Base-by-base conservation (phyloP, 2,797 vertebrate species). In the Gymnoscopelus braueri region DNA sequence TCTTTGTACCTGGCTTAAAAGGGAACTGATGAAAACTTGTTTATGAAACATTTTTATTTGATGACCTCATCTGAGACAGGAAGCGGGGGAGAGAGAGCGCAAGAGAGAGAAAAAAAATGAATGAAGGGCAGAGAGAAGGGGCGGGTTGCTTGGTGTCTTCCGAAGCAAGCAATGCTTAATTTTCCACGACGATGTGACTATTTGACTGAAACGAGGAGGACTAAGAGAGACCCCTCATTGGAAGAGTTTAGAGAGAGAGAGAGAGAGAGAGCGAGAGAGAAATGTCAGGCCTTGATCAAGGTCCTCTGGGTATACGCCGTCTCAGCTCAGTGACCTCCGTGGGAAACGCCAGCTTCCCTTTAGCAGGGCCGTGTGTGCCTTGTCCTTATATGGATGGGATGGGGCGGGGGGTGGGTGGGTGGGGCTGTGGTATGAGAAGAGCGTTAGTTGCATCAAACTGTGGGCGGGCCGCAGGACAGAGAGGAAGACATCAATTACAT, bases 401-500 rank as follows among this genome's bases (percentile, higher is more conserved):
- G 15, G 13, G 2, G 26, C 14, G 51, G 63, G 47, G 50, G 53
- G 61, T 60, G 60, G 52, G 68, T 44, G 0, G 19, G 23, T 56
- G 14, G 60, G 8, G 24, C 19, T 19, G 63, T 65, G 64, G 56
- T 68, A 74, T 59, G 58, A 71, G 51, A 53, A 59, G 61, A 39
- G 63, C 2, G 48, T 70, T 65, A 53, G 24, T 60, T 75, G 66
- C 55, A 63, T 63, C 71, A 71, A 57, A 63, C 58, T 60, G 32
- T 44, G 66, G 32, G 49, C 63, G 29, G 65, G 51, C 52, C 6
- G 47, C 32, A n/a, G 14, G 12, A 39, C 51, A 48, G 63, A 82
- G 56, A 74, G 64, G 68, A 82, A 79, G 60, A 71, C 72, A 66
- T 72, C 77, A 84, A 65, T 87, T 84, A 82, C 81, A 81, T 79